Conservation (phyloP, 2,888 invertebrate species). For the Bedellia somnulentella region DNA sequence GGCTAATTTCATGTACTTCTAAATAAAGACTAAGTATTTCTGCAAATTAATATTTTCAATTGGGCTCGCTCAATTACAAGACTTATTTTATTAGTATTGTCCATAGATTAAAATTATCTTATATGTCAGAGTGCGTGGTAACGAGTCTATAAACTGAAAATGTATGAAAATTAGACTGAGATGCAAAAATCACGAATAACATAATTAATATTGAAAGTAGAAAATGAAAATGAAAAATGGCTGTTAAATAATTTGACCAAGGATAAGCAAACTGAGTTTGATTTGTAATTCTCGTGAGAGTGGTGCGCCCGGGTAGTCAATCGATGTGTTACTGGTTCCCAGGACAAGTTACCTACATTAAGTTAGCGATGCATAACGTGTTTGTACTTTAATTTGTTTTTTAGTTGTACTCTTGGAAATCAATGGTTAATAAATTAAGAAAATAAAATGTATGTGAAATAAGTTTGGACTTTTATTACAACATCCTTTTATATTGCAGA, state of each 20-base stretch:
- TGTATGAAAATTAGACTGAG: too few relatives aligned
- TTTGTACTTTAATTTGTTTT: constrained; percentile 63
- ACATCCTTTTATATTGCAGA: too few relatives aligned
- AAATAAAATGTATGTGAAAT: constrained; percentile 61
- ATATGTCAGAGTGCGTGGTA: constrained; percentile 40
- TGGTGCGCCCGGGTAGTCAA: constrained; percentile 56
- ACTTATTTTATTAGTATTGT: too few relatives aligned
- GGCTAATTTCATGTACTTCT: too few relatives aligned
- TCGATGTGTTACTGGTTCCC: constrained; percentile 44
- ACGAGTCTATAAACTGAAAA: too few relatives aligned
- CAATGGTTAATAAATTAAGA: constrained; percentile 62
- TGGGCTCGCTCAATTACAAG: constrained; percentile 58
- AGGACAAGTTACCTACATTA: constrained; percentile 62
- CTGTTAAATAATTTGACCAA: constrained; percentile 38
- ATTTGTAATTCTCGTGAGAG: constrained; percentile 31
- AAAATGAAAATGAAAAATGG: too few relatives aligned
- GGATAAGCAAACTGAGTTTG: constrained; percentile 20
- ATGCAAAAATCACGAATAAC: too few relatives aligned
- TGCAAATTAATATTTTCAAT: too few relatives aligned
- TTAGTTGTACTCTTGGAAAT: constrained; percentile 62
- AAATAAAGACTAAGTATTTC: too few relatives aligned
- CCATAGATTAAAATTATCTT: constrained; percentile 35
- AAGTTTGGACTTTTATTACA: constrained; percentile 13
- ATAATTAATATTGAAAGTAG: too few relatives aligned
- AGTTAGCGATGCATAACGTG: constrained; percentile 60